phyloP scores from a whole-genome alignment of 2,113 vertebrate species.

The Zapornia atra region DNA sequence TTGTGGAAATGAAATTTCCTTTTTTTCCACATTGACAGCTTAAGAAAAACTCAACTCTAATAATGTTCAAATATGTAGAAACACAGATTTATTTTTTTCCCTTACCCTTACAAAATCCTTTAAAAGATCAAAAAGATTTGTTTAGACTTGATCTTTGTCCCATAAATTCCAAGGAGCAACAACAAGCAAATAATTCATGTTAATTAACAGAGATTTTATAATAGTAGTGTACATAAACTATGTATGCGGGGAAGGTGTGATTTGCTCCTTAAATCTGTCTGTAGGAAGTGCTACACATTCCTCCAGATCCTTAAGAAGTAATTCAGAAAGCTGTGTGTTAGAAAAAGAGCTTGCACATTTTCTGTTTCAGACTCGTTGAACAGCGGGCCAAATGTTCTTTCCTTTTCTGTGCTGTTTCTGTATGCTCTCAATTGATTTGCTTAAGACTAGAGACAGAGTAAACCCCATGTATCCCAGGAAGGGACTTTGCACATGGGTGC shows the following conservation, averaged over 20 bases:
- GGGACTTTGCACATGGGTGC: not conserved
- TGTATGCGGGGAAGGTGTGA: not conserved
- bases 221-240: not conserved
- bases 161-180: not conserved
- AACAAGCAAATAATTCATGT: conserved; percentile 22
- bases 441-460: not conserved
- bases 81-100: not conserved
- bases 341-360: not conserved
- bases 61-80: not conserved
- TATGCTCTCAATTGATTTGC: not conserved
- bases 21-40: not conserved
- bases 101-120: not conserved
- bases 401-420: not conserved
- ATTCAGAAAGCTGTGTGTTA: not conserved
- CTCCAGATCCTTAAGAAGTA: not conserved
- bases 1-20: not conserved
- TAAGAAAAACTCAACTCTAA: not conserved
- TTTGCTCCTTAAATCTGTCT: not conserved
- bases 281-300: not conserved
- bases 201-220: not conserved
- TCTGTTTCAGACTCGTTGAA: not conserved
- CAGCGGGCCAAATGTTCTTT: not conserved
- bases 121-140: conserved; percentile 3
- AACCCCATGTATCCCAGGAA: not conserved
- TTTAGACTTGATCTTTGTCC: not conserved